Percentiles rank a stretch among this genome's conserved stretches.
phyloP scores from a whole-genome alignment of 2,888 invertebrate species.

The Lissonota sp. region DNA sequence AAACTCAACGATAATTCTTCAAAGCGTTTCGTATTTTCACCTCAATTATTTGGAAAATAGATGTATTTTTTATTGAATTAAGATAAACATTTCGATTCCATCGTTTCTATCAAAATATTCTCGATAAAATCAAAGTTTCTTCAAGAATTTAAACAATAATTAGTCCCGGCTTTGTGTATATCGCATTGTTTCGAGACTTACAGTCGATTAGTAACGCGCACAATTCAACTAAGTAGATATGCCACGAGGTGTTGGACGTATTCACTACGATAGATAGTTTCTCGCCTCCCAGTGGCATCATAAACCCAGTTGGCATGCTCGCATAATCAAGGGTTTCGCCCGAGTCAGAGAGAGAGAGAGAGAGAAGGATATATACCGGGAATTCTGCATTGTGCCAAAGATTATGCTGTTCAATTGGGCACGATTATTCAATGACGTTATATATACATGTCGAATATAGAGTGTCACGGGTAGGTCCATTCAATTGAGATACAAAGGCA shows the following conservation, averaged over 20 bases:
- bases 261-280: constrained; percentile 15
- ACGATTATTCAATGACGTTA: constrained; percentile 63
- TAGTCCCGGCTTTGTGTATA: too few relatives aligned
- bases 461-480: constrained; percentile 26
- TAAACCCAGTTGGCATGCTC: constrained; percentile 42
- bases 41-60: too few relatives aligned
- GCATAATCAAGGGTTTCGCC: constrained; percentile 43
- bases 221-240: constrained; percentile 20
- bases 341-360: constrained; percentile 9
- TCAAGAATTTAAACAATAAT: too few relatives aligned
- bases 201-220: constrained; percentile 17
- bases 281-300: constrained; percentile 33
- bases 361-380: neutral
- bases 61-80: too few relatives aligned
- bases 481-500: constrained; percentile 63
- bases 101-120: too few relatives aligned
- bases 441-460: constrained; percentile 40
- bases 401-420: constrained; percentile 59
- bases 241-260: constrained; percentile 13
- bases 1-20: too few relatives aligned
- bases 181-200: too few relatives aligned
- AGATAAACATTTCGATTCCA: too few relatives aligned
- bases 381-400: constrained; percentile 33
- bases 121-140: too few relatives aligned
- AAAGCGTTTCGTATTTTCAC: too few relatives aligned